Evolutionary conservation across 2,797 vertebrate genomes (phyloP).

Genomic region (Cheirogaleus major): DNA sequence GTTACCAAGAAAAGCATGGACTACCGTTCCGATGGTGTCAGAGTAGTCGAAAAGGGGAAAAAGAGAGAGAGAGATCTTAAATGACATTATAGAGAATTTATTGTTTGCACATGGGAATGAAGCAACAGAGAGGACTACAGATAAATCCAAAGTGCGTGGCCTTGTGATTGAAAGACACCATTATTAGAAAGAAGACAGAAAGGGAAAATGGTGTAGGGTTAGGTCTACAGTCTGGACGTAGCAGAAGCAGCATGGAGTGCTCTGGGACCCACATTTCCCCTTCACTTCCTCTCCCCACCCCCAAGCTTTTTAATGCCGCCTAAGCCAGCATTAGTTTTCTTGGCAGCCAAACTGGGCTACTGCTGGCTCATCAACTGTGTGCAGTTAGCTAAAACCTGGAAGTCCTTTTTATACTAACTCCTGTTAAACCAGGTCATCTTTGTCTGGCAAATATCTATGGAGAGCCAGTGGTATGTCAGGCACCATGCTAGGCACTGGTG

Average conservation of each 20-base stretch:
- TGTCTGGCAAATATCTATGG: background rate
- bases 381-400: background rate
- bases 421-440: background rate
- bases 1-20: background rate
- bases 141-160: background rate
- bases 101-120: background rate
- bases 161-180: background rate
- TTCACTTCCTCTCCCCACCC: background rate
- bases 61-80: background rate
- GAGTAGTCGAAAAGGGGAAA: background rate
- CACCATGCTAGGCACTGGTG: background rate
- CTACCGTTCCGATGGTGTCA: background rate
- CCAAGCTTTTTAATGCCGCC: background rate
- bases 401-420: constrained; percentile 13
- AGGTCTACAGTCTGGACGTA: background rate
- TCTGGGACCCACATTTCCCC: background rate
- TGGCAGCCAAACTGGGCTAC: background rate
- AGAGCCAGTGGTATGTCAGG: background rate
- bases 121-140: background rate
- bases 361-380: background rate
- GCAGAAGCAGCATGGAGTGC: background rate
- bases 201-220: too few species aligned
- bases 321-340: background rate
- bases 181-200: background rate
- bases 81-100: background rate